phyloP scores from a whole-genome alignment of 2,888 invertebrate species.

The Drosophila melanocephala region DNA sequence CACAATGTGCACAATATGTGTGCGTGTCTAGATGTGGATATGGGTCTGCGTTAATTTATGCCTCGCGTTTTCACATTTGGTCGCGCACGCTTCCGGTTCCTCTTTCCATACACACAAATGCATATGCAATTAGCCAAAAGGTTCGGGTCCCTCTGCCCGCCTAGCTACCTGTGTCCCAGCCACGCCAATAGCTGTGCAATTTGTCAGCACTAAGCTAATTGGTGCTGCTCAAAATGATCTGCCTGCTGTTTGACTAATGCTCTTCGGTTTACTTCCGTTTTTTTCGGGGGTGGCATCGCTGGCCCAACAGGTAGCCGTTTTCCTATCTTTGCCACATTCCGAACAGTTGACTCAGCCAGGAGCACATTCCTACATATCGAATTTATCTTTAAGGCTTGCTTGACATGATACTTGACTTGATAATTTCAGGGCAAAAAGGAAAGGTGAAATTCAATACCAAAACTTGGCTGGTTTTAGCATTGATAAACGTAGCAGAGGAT shows the following conservation, averaged over 20 bases:
- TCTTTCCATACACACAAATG: constrained; percentile 30
- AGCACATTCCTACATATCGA: constrained; percentile 6
- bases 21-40: constrained; percentile 2
- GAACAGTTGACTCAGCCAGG: constrained; percentile 49
- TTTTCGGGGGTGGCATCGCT: constrained; percentile 41
- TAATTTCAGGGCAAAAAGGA: background rate
- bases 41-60: constrained; percentile 65
- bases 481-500: background rate
- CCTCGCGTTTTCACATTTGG: constrained; percentile 79
- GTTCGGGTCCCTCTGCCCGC: constrained; percentile 28
- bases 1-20: constrained; percentile 1
- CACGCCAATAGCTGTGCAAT: constrained; percentile 78
- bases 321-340: constrained; percentile 46
- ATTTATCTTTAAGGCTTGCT: constrained; percentile 12
- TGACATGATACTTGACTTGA: constrained; percentile 16
- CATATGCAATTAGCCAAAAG: constrained; percentile 48
- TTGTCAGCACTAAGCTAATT: constrained; percentile 81
- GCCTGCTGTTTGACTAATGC: constrained; percentile 79
- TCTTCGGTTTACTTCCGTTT: constrained; percentile 68
- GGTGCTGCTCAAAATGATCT: constrained; percentile 64
- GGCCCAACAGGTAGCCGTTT: constrained; percentile 69
- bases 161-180: constrained; percentile 12
- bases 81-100: constrained; percentile 76
- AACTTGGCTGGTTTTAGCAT: background rate
- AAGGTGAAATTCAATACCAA: background rate